These are phyloP conservation scores for Drosophila engyochracea DNA, from an alignment of 2,888 invertebrate genomes.

Conservation along the genomic window DNA sequence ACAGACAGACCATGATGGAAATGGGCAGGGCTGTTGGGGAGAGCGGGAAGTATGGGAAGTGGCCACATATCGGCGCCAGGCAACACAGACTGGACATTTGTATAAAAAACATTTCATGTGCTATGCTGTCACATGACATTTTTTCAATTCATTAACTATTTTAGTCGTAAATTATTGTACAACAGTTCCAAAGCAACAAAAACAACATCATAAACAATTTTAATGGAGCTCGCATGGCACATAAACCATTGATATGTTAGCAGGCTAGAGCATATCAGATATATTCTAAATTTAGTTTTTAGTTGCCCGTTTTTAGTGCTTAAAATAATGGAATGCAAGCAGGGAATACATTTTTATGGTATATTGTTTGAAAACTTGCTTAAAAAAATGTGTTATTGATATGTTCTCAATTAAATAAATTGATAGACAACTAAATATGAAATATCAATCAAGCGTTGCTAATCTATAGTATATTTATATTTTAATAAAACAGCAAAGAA, in stretches of 20 bases:
- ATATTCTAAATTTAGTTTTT: conserved; percentile 10
- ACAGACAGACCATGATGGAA: not conserved
- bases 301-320: not conserved
- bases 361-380: not conserved
- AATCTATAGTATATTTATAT: too few relatives aligned
- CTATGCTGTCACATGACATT: conserved; percentile 67
- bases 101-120: conserved; percentile 59
- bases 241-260: conserved; percentile 12
- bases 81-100: conserved; percentile 48
- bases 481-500: not conserved
- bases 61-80: conserved; percentile 53
- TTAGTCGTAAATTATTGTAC: conserved; percentile 65
- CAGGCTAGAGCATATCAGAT: not conserved
- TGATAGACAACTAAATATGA: not conserved
- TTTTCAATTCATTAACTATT: conserved; percentile 75
- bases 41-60: not conserved
- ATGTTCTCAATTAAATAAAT: not conserved
- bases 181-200: conserved; percentile 32
- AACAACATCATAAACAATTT: conserved; percentile 15
- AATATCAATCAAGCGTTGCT: not conserved
- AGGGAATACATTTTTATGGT: not conserved
- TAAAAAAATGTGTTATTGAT: not conserved
- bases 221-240: conserved; percentile 17
- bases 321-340: not conserved
- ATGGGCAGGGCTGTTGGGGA: too few relatives aligned